These are phyloP conservation scores for Oplegnathus fasciatus DNA, from an alignment of 2,113 vertebrate genomes.

Conservation along the genomic window DNA sequence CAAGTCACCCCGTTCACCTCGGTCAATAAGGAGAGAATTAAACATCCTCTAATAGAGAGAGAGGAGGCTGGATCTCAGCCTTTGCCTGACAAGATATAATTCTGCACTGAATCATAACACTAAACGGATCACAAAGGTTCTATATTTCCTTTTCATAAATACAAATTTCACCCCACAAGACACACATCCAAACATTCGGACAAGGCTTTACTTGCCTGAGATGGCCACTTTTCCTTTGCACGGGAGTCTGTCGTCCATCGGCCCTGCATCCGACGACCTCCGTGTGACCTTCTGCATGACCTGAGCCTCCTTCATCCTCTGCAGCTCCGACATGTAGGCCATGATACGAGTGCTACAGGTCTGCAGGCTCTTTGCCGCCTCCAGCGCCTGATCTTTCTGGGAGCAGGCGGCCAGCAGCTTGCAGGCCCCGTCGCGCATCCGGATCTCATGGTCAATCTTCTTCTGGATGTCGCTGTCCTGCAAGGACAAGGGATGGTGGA, in stretches of 20 bases:
- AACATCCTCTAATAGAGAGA: conserved; percentile 6
- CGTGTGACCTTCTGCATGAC: conserved; percentile 88
- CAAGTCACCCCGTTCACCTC: conserved; percentile 25
- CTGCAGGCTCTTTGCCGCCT: conserved; percentile 92
- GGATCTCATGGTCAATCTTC: conserved; percentile 95
- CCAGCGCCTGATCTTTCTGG: conserved; percentile 91
- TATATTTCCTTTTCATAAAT: neutral
- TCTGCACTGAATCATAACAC: conserved; percentile 15
- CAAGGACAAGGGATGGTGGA: neutral
- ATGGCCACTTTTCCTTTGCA: conserved; percentile 92
- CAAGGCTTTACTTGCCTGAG: conserved; percentile 84
- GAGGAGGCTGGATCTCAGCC: conserved; percentile 13
- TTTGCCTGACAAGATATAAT: neutral
- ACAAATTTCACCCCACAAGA: neutral
- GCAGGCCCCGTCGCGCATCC: conserved; percentile 93
- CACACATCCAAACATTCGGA: neutral
- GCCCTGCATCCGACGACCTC: conserved; percentile 91
- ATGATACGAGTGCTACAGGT: conserved; percentile 93
- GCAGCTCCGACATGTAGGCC: conserved; percentile 94
- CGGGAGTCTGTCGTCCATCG: conserved; percentile 85
- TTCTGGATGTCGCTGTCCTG: conserved; percentile 95
- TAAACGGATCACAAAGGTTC: neutral
- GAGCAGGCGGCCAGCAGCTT: conserved; percentile 93
- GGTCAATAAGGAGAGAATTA: conserved; percentile 43
- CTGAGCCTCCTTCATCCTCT: conserved; percentile 93